Percentiles rank a stretch among this genome's conserved stretches.
Conservation (phyloP, 2,113 vertebrate species). For the Antennarius striatus region DNA sequence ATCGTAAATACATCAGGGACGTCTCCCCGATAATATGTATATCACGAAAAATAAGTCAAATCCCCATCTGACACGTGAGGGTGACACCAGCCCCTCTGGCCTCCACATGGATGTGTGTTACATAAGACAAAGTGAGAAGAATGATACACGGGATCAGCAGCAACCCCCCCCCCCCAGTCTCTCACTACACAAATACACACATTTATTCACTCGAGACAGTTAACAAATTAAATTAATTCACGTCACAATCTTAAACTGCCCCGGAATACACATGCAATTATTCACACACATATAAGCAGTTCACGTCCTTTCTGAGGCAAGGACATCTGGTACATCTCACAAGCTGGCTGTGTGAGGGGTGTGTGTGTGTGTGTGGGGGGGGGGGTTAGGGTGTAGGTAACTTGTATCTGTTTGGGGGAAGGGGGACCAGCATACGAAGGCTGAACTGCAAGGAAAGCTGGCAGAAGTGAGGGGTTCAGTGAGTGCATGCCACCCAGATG, state of each 20-base stretch:
- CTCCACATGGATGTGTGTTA: constrained; percentile 67
- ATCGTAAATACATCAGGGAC: too few relatives aligned
- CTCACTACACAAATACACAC: neutral
- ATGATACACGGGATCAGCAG: constrained; percentile 39
- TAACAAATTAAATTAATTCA: constrained; percentile 49
- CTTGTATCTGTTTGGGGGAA: constrained; percentile 33
- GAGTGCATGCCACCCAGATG: constrained; percentile 41
- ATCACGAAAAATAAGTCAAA: too few relatives aligned
- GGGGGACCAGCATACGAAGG: constrained; percentile 38
- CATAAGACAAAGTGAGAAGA: constrained; percentile 46
- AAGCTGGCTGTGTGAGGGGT: constrained; percentile 53
- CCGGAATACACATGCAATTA: constrained; percentile 19
- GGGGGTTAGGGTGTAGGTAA: constrained; percentile 20
- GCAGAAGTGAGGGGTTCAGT: constrained; percentile 48
- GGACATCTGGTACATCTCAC: constrained; percentile 74
- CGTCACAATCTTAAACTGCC: constrained; percentile 12
- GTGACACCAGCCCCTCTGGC: constrained; percentile 47
- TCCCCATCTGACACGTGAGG: constrained; percentile 30
- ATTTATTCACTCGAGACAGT: constrained; percentile 29
- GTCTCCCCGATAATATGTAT: too few relatives aligned
- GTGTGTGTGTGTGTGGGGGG: constrained; percentile 25
- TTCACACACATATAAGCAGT: constrained; percentile 30
- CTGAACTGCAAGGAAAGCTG: constrained; percentile 54
- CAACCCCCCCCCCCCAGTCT: constrained; percentile 22
- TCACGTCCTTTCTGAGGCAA: constrained; percentile 51